Evolutionary conservation across 1,140 invertebrate species (phyloP).

Genomic region (Bombus balteatus): DNA sequence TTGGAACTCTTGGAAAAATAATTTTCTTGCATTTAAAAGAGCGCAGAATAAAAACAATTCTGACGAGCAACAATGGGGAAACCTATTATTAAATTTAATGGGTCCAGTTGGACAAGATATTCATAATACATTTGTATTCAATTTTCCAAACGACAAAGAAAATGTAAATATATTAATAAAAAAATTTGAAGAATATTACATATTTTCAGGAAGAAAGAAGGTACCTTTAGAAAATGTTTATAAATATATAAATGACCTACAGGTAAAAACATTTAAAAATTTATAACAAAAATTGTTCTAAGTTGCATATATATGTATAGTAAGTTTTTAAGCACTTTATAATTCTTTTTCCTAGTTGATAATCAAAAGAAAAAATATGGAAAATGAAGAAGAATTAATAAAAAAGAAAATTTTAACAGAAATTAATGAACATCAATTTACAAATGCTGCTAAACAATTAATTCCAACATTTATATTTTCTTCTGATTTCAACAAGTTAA

Average conservation of each 20-base stretch:
- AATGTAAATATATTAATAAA: conserved; percentile 44
- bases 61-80: background rate
- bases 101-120: conserved; percentile 47
- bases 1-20: conserved; percentile 52
- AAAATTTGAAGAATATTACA: conserved; percentile 51
- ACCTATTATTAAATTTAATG: conserved; percentile 54
- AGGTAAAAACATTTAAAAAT: conserved; percentile 3
- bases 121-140: conserved; percentile 31
- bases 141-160: background rate
- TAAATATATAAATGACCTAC: conserved; percentile 24
- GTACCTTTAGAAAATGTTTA: background rate
- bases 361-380: background rate
- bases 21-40: conserved; percentile 27
- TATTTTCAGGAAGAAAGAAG: conserved; percentile 18
- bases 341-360: conserved; percentile 9
- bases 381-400: background rate
- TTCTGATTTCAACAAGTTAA: conserved; percentile 8
- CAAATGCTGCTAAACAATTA: background rate
- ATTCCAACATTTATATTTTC: conserved; percentile 20
- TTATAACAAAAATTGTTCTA: background rate
- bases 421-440: conserved; percentile 22
- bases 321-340: background rate
- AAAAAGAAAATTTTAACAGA: conserved; percentile 45
- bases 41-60: background rate
- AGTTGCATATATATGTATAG: background rate